phyloP scores from a whole-genome alignment of 1,140 invertebrate species.

The Holcopasites calliopsidis region DNA sequence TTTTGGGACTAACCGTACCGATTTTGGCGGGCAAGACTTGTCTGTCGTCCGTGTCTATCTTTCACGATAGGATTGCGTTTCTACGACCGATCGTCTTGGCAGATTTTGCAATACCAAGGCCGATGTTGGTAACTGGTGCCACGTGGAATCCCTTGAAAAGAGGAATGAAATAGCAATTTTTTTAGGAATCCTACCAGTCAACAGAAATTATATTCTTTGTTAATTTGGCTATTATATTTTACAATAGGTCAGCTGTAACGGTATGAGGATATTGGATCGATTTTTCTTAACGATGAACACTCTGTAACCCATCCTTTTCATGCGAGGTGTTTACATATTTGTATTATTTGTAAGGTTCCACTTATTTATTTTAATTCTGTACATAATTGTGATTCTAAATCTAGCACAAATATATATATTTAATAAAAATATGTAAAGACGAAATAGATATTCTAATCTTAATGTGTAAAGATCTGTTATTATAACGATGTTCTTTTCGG shows the following conservation, averaged over 20 bases:
- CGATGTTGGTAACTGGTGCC: not conserved
- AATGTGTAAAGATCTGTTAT: not conserved
- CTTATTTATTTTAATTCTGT: constrained; percentile 37
- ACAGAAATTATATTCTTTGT: too few relatives aligned
- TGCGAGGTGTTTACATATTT: not conserved
- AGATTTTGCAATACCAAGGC: not conserved
- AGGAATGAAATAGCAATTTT: not conserved
- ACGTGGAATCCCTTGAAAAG: not conserved
- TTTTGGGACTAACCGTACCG: constrained; percentile 12
- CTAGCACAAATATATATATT: constrained; percentile 22
- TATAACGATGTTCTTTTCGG: not conserved
- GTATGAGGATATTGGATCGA: not conserved
- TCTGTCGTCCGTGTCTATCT: not conserved
- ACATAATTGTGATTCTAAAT: constrained; percentile 33
- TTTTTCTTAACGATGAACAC: not conserved
- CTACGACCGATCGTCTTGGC: not conserved
- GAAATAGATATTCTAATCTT: constrained; percentile 8
- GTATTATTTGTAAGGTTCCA: constrained; percentile 41
- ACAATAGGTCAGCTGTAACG: too few relatives aligned
- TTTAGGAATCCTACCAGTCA: too few relatives aligned
- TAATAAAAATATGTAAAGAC: constrained; percentile 18
- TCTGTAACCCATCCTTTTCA: constrained; percentile 21
- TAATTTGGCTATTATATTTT: too few relatives aligned
- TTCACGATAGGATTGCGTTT: constrained; percentile 16
- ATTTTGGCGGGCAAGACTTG: not conserved